Percentiles rank a stretch among this genome's conserved stretches.
These are phyloP conservation scores for Pedetes capensis DNA, from an alignment of 2,113 vertebrate genomes.

Conservation along the genomic window DNA sequence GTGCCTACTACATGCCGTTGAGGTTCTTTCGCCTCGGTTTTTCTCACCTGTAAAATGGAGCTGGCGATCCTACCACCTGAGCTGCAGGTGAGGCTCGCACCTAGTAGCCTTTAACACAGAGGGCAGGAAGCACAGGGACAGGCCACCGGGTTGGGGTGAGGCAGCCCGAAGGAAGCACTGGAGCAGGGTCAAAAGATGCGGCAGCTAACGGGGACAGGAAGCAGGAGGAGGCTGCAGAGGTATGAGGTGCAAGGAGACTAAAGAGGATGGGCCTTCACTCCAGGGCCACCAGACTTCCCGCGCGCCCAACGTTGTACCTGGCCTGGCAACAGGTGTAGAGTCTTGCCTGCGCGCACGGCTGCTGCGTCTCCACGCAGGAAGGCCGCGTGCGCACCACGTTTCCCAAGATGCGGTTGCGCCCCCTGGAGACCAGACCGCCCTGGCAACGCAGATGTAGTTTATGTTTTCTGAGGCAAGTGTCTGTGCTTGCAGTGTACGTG, in stretches of 20 bases:
- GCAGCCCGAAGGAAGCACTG: rapidly evolving
- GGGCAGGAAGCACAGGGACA: background rate
- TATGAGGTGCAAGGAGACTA: too few relatives aligned
- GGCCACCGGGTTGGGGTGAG: too few relatives aligned
- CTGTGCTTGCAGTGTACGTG: rapidly evolving
- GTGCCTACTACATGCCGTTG: rapidly evolving
- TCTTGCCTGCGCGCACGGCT: too few relatives aligned
- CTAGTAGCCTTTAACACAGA: background rate
- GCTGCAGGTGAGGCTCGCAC: rapidly evolving
- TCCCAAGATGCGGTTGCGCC: background rate
- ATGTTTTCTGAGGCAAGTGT: rapidly evolving
- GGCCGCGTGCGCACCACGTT: background rate
- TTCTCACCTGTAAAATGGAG: background rate
- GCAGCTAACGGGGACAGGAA: background rate
- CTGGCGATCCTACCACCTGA: rapidly evolving
- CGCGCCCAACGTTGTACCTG: background rate
- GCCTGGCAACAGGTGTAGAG: background rate
- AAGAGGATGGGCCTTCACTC: background rate
- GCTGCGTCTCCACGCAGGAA: too few relatives aligned
- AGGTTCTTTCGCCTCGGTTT: background rate
- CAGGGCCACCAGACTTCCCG: rapidly evolving
- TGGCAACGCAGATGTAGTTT: rapidly evolving
- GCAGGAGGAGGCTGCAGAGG: background rate
- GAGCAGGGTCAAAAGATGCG: background rate
- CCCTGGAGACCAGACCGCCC: background rate